phyloP scores from a whole-genome alignment of 2,888 invertebrate genomes.

The Lithodes maja region DNA sequence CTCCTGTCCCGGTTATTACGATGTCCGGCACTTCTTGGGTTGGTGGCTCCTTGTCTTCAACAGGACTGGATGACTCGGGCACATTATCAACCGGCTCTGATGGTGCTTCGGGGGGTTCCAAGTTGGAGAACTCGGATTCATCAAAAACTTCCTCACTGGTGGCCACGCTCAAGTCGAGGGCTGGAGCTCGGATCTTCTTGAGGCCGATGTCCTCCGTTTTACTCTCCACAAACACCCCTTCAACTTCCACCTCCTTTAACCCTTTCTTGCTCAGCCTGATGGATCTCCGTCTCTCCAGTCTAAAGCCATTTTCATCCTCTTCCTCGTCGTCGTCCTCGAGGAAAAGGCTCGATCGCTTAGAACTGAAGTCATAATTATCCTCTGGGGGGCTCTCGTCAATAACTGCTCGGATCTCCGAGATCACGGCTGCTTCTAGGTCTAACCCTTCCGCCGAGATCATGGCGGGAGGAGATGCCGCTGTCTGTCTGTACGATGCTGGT shows the following conservation, averaged over 20 bases:
- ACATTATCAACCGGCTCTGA: not conserved
- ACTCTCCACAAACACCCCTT: slow-evolving; percentile 66
- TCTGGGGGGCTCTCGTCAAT: slow-evolving; percentile 39
- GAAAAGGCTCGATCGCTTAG: slow-evolving; percentile 14
- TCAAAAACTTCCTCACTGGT: slow-evolving; percentile 50
- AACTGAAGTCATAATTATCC: not conserved
- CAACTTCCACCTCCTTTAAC: slow-evolving; percentile 53
- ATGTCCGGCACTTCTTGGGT: slow-evolving; percentile 51
- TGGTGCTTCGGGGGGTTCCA: not conserved
- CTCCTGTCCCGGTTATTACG: slow-evolving; percentile 40
- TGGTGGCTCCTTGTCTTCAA: not conserved
- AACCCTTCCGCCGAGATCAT: slow-evolving; percentile 47
- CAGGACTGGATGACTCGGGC: not conserved
- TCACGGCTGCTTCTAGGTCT: slow-evolving; percentile 41
- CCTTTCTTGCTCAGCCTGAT: slow-evolving; percentile 53
- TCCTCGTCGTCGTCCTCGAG: slow-evolving; percentile 28
- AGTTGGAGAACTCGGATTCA: slow-evolving; percentile 35
- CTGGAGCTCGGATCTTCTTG: slow-evolving; percentile 61
- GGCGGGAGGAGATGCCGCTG: slow-evolving; percentile 60
- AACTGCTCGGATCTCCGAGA: slow-evolving; percentile 44
- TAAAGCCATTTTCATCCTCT: slow-evolving; percentile 45
- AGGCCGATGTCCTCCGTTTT: slow-evolving; percentile 60
- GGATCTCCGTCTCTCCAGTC: slow-evolving; percentile 56
- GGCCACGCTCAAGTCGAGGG: slow-evolving; percentile 51
- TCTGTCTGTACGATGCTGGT: slow-evolving; percentile 51